A percentile compares a stretch with the other conserved stretches of the same genome.
Evolutionary conservation across 2,888 invertebrate species (phyloP).

Genomic region (Rhingia rostrata): DNA sequence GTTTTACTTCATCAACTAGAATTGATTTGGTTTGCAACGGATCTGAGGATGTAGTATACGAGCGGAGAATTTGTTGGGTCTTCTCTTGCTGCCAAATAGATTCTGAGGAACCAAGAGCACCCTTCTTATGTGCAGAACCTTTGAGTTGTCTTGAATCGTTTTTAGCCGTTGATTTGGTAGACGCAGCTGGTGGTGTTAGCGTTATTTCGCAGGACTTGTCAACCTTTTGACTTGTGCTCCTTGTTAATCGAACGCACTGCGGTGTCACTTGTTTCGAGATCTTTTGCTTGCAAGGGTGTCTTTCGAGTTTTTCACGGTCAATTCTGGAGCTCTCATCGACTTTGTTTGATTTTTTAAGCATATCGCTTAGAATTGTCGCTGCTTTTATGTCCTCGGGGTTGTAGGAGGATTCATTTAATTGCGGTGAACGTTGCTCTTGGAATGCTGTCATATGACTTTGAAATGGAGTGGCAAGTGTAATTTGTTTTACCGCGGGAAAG

Average conservation of each 20-base stretch:
- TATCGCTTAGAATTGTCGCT: conserved; percentile 48
- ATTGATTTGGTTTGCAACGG: background rate
- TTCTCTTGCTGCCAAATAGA: conserved; percentile 48
- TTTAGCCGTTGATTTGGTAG: background rate
- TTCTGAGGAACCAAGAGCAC: background rate
- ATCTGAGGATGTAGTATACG: background rate
- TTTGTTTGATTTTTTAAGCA: conserved; percentile 45
- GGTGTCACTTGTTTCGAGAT: background rate
- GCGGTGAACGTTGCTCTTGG: background rate
- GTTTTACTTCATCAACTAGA: background rate
- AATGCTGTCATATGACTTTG: too few species aligned
- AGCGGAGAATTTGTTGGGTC: conserved; percentile 37
- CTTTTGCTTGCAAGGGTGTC: background rate
- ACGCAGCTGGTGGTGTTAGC: background rate
- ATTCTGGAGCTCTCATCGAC: conserved; percentile 7
- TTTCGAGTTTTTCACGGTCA: background rate
- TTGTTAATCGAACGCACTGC: conserved; percentile 29
- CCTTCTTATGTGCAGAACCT: background rate
- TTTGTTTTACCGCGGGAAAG: background rate
- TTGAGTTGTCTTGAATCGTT: conserved; percentile 1
- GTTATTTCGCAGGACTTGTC: conserved; percentile 9
- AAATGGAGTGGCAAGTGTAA: too few species aligned
- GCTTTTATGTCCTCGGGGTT: conserved; percentile 51
- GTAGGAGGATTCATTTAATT: conserved; percentile 2
- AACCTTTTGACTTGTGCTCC: conserved; percentile 44